Base-by-base conservation (phyloP, 2,113 vertebrate species). In the Varanus komodoensis region DNA sequence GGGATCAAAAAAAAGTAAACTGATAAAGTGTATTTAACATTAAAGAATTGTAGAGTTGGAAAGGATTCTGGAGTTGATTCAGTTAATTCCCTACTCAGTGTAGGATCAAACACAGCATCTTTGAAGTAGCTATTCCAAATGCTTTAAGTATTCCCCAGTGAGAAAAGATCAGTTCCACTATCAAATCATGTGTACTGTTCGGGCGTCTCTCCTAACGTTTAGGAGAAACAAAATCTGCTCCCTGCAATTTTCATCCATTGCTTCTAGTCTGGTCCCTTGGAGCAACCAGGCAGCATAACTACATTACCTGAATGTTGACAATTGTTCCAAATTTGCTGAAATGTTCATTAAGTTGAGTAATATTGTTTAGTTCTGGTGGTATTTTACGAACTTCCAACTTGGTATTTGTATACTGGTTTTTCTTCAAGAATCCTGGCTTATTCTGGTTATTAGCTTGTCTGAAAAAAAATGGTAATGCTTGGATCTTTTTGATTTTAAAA, bases 241-340 rank as follows among this genome's bases (percentile, higher is more conserved):
- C 0, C 0, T 73, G 8, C 48, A 54, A n/a, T n/a, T 86, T 86
- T n/a, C 23, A 71, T 4, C 5, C 8, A 73, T n/a, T 48, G n/a
- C 14, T 27, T n/a, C 68, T n/a, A 52, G 44, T 32, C 48, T 27
- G 44, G 44, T 7, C 7, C 77, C 19, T 12, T 48, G 38, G 15
- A 50, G 48, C 21, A n/a, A 19, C 19, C 71, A 8, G 85, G 44
- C 1, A 78, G 17, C 6, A 88, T 14, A 84, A 25, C 5, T 2
- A 77, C 23, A 67, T 96, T 97, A 99, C 99, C 99, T 99, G 99
- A 92, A 99, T 99, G 89, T 99, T 99, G 85, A 99, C 98, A 82
- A 99, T 99, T 81, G 98, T 99, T 95, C 99, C 99, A 96, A 99
- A 99, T 96, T 99, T 99, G 97, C 98, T 99, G 97, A 99, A 99